Evolutionary conservation across 2,113 vertebrate genomes (phyloP), one percentile per base, ranked within the genome.

Genomic region (Cinclus cinclus): DNA sequence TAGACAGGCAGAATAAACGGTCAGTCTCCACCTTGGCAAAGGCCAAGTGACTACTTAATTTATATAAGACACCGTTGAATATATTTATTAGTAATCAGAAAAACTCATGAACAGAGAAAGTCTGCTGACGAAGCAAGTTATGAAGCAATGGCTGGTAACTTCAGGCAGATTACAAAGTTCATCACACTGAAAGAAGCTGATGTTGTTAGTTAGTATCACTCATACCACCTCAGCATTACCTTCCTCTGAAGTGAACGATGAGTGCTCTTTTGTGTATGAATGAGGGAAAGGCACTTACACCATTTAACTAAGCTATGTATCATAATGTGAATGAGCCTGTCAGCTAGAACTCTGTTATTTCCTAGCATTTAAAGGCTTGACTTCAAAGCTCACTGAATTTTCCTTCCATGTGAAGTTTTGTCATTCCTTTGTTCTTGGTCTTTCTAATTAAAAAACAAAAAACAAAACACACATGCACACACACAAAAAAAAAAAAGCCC

Each of bases 121-220:
- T 53, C 65, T 96, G 95, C 93, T 85, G 87, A 92, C 68, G 62
- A 91, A 92, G 95, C 90, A 86, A 92, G 79, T 67, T 74, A 70
- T 13, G 42, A 87, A 88, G 91, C 87, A 96, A 87, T 22, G 37
- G 49, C 37, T 82, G 37, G 65, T 80, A 95, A 75, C 73, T 91
- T 84, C 23, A 92, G 63, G 39, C 87, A 78, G 39, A 83, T 86
- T 90, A 74, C 35, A 21, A 83, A 94, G 83, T 89, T 79, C 37
- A 92, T 91, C 87, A 91, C 65, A 89, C 76, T 87, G 83, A 96
- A 94, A 85, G 53, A 94, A 89, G 77, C n/a, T 91, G 65, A 84
- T 79, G 21, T 7, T 3, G 1, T 62, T 62, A 79, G 15, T 84
- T 82, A 75, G 2, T 73, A 79, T 35, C 52, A 50, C 35, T 44